Evolutionary conservation across 2,113 vertebrate species (phyloP), one percentile per base, ranked within the genome.

Genomic region (Ranitomeya variabilis): DNA sequence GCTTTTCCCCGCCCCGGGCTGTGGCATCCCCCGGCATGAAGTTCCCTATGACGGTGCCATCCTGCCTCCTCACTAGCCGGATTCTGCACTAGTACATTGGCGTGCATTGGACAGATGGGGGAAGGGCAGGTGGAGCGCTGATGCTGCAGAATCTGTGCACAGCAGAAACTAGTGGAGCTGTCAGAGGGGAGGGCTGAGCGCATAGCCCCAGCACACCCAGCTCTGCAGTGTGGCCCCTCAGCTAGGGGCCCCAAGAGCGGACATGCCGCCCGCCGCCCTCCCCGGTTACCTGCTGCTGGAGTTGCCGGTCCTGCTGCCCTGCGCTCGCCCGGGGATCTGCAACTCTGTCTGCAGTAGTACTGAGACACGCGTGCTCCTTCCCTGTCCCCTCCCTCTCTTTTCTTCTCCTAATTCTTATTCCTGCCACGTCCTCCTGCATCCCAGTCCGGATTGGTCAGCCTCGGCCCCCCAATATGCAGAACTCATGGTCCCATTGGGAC

Each of bases 281-380:
- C 13, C 4, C 37, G 23, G 60, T 89, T 89, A 89, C 87, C 87
- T 89, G 80, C 52, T 51, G n/a, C 23, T 23, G 69, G 81, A 57
- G 37, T 77, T 64, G 16, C 60, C n/a, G 8, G 62, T 52, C 69
- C 59, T 83, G 69, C 80, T 37, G 80, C 15, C 23, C 59, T 37
- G 55, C 59, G 21, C 21, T 84, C 71, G 55, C 60, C 87, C 81
- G 59, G 81, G 57, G 84, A 89, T 89, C 87, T 89, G 87, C 87
- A 89, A 89, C 87, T 89, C 87, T 89, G 87, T 26, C 87, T 84
- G 87, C 87, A 89, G 87, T 89, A 89, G 81, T 89, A 77, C 87
- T 45, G 87, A 89, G 71, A 78, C 87, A 78, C 81, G 87, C 81
- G 69, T 78, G 73, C 87, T 84, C 81, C 81, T 84, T 11, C n/a